phyloP scores from a whole-genome alignment of 2,113 vertebrate species.

The Maccullochella peelii region DNA sequence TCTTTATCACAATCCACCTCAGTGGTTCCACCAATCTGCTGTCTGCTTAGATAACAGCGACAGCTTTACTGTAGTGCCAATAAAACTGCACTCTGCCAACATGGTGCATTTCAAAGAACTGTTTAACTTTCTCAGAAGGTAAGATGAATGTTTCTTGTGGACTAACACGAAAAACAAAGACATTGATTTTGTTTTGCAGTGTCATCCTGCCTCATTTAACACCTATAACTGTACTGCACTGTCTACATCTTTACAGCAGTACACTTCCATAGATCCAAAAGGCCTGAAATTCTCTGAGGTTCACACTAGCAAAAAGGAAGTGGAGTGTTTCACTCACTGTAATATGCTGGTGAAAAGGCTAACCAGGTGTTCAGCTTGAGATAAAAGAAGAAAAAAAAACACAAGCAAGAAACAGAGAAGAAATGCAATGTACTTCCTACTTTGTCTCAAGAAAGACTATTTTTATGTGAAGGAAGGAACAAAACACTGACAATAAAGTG shows the following conservation, averaged over 20 bases:
- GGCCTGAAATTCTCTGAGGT: constrained; percentile 55
- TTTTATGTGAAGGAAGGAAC: constrained; percentile 52
- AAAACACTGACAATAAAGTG: constrained; percentile 75
- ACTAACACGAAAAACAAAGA: constrained; percentile 62
- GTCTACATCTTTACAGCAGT: constrained; percentile 20
- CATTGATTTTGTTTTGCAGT: constrained; percentile 46
- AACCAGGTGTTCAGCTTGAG: constrained; percentile 77
- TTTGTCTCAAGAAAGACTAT: constrained; percentile 54
- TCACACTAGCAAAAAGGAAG: constrained; percentile 59
- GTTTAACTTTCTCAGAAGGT: constrained; percentile 41
- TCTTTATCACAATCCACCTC: constrained; percentile 41
- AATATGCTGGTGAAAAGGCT: constrained; percentile 82
- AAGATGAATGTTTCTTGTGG: constrained; percentile 49
- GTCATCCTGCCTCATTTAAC: constrained; percentile 32
- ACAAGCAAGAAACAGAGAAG: constrained; percentile 53
- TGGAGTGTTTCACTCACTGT: constrained; percentile 68
- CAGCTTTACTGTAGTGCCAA: constrained; percentile 45
- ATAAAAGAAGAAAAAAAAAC: constrained; percentile 49
- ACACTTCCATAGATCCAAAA: constrained; percentile 42
- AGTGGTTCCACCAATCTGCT: constrained; percentile 41
- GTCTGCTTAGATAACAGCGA: constrained; percentile 28
- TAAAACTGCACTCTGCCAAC: constrained; percentile 52
- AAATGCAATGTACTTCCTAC: constrained; percentile 66
- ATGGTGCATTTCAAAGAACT: constrained; percentile 31
- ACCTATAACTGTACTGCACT: constrained; percentile 3